Conservation (phyloP, 2,888 invertebrate genomes). For the Plebejus melissa region DNA sequence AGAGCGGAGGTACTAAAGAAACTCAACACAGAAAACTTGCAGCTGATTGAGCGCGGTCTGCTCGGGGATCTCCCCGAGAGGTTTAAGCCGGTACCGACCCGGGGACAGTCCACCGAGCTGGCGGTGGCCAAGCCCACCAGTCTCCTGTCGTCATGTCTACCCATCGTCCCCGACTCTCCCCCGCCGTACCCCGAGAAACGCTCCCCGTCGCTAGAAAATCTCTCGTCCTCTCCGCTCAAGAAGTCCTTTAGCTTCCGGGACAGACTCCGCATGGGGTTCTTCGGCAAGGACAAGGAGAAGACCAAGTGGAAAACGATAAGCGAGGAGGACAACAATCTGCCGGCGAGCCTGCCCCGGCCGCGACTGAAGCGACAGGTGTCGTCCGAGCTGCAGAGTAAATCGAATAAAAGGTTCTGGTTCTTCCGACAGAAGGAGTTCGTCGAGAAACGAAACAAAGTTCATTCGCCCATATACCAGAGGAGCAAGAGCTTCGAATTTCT, state of each 20-base stretch:
- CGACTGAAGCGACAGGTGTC: conserved; percentile 31
- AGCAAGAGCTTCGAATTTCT: conserved; percentile 73
- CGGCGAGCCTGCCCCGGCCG: conserved; percentile 26
- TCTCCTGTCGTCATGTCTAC: conserved; percentile 61
- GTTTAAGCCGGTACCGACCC: conserved; percentile 57
- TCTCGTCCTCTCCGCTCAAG: conserved; percentile 51
- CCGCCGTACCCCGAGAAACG: conserved; percentile 43
- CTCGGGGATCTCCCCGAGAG: conserved; percentile 65
- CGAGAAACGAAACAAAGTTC: conserved; percentile 45
- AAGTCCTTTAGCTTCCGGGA: conserved; percentile 71
- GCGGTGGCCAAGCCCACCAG: conserved; percentile 70
- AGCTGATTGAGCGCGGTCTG: conserved; percentile 65
- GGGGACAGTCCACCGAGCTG: conserved; percentile 57
- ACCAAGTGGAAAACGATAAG: conserved; percentile 53
- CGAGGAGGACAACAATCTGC: conserved; percentile 47
- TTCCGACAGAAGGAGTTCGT: conserved; percentile 59
- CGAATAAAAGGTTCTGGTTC: conserved; percentile 66
- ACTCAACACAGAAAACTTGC: conserved; percentile 61
- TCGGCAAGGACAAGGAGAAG: conserved; percentile 56
- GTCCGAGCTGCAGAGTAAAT: conserved; percentile 46
- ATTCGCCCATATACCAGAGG: conserved; percentile 55
- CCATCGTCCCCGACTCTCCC: conserved; percentile 55
- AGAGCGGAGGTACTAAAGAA: conserved; percentile 63
- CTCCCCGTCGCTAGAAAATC: conserved; percentile 54
- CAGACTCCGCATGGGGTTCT: conserved; percentile 60